Evolutionary conservation across 2,797 vertebrate species (phyloP), one percentile per base, ranked within the genome.

Genomic region (Artibeus lituratus): DNA sequence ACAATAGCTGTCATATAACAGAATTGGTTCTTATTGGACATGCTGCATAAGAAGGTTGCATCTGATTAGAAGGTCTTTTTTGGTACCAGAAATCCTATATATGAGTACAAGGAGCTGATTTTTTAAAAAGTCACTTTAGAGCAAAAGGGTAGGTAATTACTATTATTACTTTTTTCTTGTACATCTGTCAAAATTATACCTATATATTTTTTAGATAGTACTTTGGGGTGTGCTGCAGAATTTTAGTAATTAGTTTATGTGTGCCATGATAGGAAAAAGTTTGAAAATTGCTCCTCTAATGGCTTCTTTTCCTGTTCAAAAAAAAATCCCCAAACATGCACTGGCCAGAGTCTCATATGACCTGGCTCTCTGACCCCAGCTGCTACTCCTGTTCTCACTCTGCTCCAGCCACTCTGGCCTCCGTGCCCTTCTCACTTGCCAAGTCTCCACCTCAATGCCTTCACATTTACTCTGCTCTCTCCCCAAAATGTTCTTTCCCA

Each of bases 241-340:
- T 76, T 76, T n/a, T 76, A 49, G 29, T 76, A 49, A n/a, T 76
- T 49, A n/a, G 44, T n/a, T 76, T 76, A 21, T n/a, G 65, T 67
- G 65, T 18, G 65, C 65, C 65, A 67, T 35, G 65, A 18, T 18
- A 67, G 7, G 14, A 65, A 67, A 35, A 67, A 19, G n/a, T 29
- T n/a, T 65, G 65, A 35, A 67, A 67, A 67, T 35, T 1, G 7
- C 65, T 49, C 16, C 9, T 74, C 74, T 47, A 35, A 15, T 39
- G 15, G 10, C 37, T 89, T 82, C 51, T 35, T 87, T 82, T 59
- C 51, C 26, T 37, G 11, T 62, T 91, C 42, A 83, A 44, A 77
- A 76, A 69, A 76, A 69, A 87, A 69, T 37, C 24, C 32, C 32
- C 35, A 73, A 53, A 53, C 19, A 32, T 3, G 3, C 57, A 53